A percentile compares a stretch with the other conserved stretches of the same genome.
Conservation (phyloP, 1,140 invertebrate species). For the Drosophila teissieri region DNA sequence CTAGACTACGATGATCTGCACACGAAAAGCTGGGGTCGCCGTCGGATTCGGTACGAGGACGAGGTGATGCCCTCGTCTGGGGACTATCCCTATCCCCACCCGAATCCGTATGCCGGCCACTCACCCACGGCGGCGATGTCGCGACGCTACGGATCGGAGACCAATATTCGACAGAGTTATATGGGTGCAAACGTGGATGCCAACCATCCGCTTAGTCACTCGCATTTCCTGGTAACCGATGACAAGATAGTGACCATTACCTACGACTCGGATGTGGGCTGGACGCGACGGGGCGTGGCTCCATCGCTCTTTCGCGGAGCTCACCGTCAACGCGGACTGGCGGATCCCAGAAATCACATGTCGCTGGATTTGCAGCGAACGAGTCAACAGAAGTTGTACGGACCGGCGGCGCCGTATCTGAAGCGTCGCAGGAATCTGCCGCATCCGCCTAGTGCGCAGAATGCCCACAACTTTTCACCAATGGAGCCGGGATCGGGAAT, state of each 20-base stretch:
- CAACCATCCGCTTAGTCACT: slow-evolving; percentile 76
- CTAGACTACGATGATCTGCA: slow-evolving; percentile 82
- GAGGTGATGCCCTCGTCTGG: slow-evolving; percentile 51
- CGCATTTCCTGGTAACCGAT: slow-evolving; percentile 85
- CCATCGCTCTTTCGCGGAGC: slow-evolving; percentile 70
- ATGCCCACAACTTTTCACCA: slow-evolving; percentile 82
- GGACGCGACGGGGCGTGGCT: slow-evolving; percentile 79
- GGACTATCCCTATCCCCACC: slow-evolving; percentile 44
- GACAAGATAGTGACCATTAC: slow-evolving; percentile 84
- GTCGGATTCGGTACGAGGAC: slow-evolving; percentile 80
- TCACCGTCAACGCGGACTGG: slow-evolving; percentile 54
- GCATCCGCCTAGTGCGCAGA: slow-evolving; percentile 81
- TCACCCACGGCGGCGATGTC: slow-evolving; percentile 49
- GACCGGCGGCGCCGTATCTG: slow-evolving; percentile 73
- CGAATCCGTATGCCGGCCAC: slow-evolving; percentile 28
- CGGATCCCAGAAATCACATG: slow-evolving; percentile 72
- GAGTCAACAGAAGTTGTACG: slow-evolving; percentile 78
- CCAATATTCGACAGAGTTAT: slow-evolving; percentile 82
- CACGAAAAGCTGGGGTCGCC: slow-evolving; percentile 77
- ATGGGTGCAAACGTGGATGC: slow-evolving; percentile 80
- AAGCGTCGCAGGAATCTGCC: slow-evolving; percentile 77
- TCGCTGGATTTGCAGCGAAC: slow-evolving; percentile 78
- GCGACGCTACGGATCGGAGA: slow-evolving; percentile 77
- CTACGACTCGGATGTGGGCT: slow-evolving; percentile 85
- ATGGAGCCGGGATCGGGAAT: slow-evolving; percentile 54